phyloP scores from a whole-genome alignment of 2,888 invertebrate species.

The Drosophila meridiana region DNA sequence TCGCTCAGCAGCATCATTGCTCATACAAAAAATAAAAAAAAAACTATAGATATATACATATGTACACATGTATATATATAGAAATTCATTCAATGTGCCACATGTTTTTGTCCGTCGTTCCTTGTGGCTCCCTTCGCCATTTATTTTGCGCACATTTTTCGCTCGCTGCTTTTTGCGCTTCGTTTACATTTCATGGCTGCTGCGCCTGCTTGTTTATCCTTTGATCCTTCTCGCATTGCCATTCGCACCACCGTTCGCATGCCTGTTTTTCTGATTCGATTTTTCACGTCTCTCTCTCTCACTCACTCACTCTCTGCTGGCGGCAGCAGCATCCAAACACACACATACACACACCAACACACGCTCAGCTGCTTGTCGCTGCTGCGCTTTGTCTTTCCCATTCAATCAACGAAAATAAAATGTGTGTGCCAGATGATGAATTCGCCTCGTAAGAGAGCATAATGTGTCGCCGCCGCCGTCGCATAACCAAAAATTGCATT shows the following conservation, averaged over 20 bases:
- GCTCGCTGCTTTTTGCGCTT: slow-evolving; percentile 40
- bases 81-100: slow-evolving; percentile 72
- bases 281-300: slow-evolving; percentile 57
- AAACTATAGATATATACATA: neutral
- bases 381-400: slow-evolving; percentile 46
- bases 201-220: slow-evolving; percentile 72
- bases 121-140: slow-evolving; percentile 32
- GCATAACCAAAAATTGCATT: slow-evolving; percentile 54
- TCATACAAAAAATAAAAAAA: slow-evolving; percentile 29
- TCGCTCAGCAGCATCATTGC: slow-evolving; percentile 55
- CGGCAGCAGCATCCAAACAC: slow-evolving; percentile 52
- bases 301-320: slow-evolving; percentile 25
- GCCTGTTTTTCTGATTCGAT: slow-evolving; percentile 74
- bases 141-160: slow-evolving; percentile 68
- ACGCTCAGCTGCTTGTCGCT: slow-evolving; percentile 68
- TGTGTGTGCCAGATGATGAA: slow-evolving; percentile 68
- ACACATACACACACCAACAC: slow-evolving; percentile 23
- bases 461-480: slow-evolving; percentile 29
- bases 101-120: slow-evolving; percentile 69
- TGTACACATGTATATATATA: slow-evolving; percentile 24
- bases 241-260: slow-evolving; percentile 43
- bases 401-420: slow-evolving; percentile 65
- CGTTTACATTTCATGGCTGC: slow-evolving; percentile 48
- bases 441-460: slow-evolving; percentile 24
- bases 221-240: slow-evolving; percentile 61